phyloP scores from a whole-genome alignment of 2,888 invertebrate genomes.

The Stegana nigrithorax region DNA sequence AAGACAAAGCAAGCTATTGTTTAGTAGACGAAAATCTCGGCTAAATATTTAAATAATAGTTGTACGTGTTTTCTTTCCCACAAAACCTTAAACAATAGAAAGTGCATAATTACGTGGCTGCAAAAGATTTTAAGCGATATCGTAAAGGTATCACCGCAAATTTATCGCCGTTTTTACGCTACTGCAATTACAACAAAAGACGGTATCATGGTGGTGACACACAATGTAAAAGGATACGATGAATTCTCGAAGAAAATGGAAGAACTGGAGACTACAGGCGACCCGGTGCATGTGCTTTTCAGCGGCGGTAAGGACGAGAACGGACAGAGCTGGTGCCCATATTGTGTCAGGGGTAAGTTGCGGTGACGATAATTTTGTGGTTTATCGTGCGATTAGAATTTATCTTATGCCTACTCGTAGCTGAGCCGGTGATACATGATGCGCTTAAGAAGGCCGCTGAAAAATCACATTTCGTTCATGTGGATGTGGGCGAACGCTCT shows the following conservation, averaged over 20 bases:
- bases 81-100: slow-evolving; percentile 8
- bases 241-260: slow-evolving; percentile 67
- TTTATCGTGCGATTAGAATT: background rate
- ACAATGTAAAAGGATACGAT: slow-evolving; percentile 67
- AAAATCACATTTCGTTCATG: slow-evolving; percentile 77
- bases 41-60: no score
- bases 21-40: no score
- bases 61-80: background rate
- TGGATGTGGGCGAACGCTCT: slow-evolving; percentile 81
- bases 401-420: slow-evolving; percentile 70
- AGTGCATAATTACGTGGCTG: slow-evolving; percentile 45
- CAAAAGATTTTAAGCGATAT: slow-evolving; percentile 27
- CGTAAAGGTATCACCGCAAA: slow-evolving; percentile 26
- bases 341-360: slow-evolving; percentile 82
- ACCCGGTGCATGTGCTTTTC: slow-evolving; percentile 66
- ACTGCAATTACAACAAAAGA: slow-evolving; percentile 33
- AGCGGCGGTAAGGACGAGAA: slow-evolving; percentile 68
- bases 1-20: no score
- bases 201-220: slow-evolving; percentile 66
- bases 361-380: slow-evolving; percentile 7
- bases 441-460: slow-evolving; percentile 74
- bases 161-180: slow-evolving; percentile 8
- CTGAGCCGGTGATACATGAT: slow-evolving; percentile 81
- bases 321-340: slow-evolving; percentile 90
- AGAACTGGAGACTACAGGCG: slow-evolving; percentile 56